Percentiles rank a stretch among this genome's conserved stretches.
Conservation (phyloP, 2,797 vertebrate genomes). For the Galagoides demidoff region DNA sequence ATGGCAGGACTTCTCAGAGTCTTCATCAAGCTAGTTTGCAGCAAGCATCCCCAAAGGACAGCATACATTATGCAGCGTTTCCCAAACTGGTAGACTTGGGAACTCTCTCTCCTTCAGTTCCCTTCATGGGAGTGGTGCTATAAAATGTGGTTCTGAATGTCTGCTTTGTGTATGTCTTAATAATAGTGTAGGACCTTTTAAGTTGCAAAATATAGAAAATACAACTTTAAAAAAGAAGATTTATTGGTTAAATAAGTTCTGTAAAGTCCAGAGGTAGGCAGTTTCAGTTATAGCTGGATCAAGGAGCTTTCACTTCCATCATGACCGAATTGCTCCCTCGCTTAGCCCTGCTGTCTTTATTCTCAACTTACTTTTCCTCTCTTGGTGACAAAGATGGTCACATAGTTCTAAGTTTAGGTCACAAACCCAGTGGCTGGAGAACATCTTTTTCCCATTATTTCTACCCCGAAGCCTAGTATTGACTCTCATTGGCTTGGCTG, state of each 20-base stretch:
- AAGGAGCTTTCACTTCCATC: background rate
- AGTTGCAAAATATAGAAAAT: background rate
- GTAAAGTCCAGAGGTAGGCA: background rate
- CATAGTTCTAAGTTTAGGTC: background rate
- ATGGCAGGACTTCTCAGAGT: background rate
- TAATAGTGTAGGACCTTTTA: background rate
- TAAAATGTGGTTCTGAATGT: background rate
- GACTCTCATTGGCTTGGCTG: background rate
- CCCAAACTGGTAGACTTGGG: background rate
- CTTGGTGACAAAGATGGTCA: background rate
- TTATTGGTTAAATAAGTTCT: background rate
- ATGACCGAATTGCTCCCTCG: background rate
- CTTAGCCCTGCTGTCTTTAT: background rate
- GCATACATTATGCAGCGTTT: background rate
- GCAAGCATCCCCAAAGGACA: background rate
- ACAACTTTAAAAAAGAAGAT: background rate
- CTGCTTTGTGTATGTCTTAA: background rate
- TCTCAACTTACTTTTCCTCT: background rate
- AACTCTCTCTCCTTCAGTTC: background rate
- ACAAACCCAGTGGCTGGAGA: background rate
- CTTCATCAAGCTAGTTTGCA: background rate
- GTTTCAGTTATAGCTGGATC: constrained; percentile 3
- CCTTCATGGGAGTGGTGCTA: background rate
- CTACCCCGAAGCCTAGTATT: background rate
- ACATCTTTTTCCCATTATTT: background rate